These are phyloP conservation scores for Nemotelus pantherinus DNA, from an alignment of 2,888 invertebrate genomes.

Conservation along the genomic window DNA sequence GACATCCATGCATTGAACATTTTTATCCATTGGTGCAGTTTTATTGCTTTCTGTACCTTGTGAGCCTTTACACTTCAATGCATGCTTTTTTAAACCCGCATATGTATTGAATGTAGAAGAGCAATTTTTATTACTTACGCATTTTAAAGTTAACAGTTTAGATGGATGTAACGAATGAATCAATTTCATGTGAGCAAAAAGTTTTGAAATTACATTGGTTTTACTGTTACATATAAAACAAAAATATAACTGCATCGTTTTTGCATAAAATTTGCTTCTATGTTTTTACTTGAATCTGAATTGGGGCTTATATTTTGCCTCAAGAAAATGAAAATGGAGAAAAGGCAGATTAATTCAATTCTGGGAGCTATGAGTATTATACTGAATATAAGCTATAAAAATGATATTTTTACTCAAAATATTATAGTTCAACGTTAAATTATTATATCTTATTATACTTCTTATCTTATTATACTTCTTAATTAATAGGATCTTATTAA, in stretches of 20 bases:
- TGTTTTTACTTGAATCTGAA: not conserved
- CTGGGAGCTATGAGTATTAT: too few relatives aligned
- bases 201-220: conserved; percentile 10
- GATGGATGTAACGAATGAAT: conserved; percentile 26
- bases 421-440: too few relatives aligned
- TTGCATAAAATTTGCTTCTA: not conserved
- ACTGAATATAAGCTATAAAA: too few relatives aligned
- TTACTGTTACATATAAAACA: conserved; percentile 29
- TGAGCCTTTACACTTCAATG: conserved; percentile 16
- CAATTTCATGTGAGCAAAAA: conserved; percentile 23
- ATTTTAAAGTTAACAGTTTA: conserved; percentile 32
- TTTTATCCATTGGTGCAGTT: not conserved
- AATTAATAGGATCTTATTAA: not conserved
- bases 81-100: conserved; percentile 34
- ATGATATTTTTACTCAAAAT: too few relatives aligned
- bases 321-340: too few relatives aligned
- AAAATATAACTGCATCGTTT: not conserved
- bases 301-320: too few relatives aligned
- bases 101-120: conserved; percentile 18
- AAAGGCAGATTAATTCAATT: too few relatives aligned
- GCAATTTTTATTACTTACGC: conserved; percentile 25
- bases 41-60: not conserved
- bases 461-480: too few relatives aligned
- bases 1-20: not conserved
- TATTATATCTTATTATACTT: too few relatives aligned